A percentile compares a stretch with the other conserved stretches of the same genome.
Evolutionary conservation across 2,113 vertebrate species (phyloP).

Genomic region (Nycticorax nycticorax): DNA sequence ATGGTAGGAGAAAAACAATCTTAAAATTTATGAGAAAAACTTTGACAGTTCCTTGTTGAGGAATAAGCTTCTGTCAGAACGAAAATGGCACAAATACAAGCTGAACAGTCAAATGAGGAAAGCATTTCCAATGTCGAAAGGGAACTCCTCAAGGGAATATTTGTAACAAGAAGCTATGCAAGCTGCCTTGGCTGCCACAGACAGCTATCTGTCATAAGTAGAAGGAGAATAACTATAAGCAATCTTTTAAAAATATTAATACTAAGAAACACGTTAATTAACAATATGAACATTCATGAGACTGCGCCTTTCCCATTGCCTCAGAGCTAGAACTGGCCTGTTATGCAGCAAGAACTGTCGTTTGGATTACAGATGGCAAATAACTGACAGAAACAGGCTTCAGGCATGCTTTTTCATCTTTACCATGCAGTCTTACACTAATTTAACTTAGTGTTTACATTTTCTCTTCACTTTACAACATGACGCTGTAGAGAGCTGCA

Average conservation of each 20-base stretch:
- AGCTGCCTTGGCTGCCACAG: background rate
- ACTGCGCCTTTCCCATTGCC: background rate
- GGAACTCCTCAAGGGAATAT: background rate
- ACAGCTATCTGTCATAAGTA: background rate
- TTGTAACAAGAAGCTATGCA: background rate
- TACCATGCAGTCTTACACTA: background rate
- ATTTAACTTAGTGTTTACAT: constrained; percentile 39
- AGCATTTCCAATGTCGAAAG: background rate
- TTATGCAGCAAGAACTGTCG: background rate
- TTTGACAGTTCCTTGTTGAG: background rate
- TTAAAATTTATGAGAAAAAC: background rate
- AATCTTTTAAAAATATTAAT: constrained; percentile 27
- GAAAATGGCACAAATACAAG: background rate
- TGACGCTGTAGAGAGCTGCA: background rate
- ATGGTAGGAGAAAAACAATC: background rate
- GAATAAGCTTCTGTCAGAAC: background rate
- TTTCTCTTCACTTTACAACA: background rate
- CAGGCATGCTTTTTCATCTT: constrained; percentile 26
- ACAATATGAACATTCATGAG: background rate
- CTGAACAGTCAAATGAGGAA: background rate
- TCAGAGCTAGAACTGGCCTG: constrained; percentile 17
- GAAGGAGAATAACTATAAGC: background rate
- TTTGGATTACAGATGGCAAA: constrained; percentile 11
- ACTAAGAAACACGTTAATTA: constrained; percentile 6
- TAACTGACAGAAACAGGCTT: constrained; percentile 39